Evolutionary conservation across 1,140 invertebrate species (phyloP).

Genomic region (Acromyrmex heyeri): DNA sequence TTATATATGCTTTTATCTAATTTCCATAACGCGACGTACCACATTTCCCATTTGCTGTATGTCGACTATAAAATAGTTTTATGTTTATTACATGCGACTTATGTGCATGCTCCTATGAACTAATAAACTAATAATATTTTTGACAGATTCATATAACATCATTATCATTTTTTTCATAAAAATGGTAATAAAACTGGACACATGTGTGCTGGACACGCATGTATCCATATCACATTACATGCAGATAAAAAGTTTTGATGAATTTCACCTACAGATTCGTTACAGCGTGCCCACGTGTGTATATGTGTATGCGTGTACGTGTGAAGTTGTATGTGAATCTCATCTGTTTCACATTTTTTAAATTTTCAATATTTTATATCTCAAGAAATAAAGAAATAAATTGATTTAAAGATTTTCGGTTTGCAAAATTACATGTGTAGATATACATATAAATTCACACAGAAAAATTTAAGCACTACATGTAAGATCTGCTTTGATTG

Average conservation of each 20-base stretch:
- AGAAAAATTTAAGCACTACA: too few relatives aligned
- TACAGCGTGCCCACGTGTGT: background rate
- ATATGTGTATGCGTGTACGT: too few relatives aligned
- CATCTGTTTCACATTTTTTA: background rate
- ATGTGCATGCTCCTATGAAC: background rate
- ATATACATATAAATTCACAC: too few relatives aligned
- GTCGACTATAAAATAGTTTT: background rate
- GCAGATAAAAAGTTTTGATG: background rate
- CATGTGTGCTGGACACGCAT: background rate
- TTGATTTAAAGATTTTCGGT: too few relatives aligned
- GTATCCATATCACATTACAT: background rate
- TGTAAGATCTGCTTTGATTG: too few relatives aligned
- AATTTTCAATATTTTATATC: constrained; percentile 23
- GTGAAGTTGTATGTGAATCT: too few relatives aligned
- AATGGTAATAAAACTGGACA: constrained; percentile 6
- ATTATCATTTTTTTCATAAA: constrained; percentile 36
- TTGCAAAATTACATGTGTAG: too few relatives aligned
- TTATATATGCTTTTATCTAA: constrained; percentile 9
- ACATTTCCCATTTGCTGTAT: background rate
- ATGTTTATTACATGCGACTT: background rate
- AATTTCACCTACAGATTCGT: background rate
- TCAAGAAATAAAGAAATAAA: constrained; percentile 15
- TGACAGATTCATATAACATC: background rate
- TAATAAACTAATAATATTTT: constrained; percentile 1
- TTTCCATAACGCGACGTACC: background rate